Conservation (phyloP, 1,140 invertebrate species). For the Aleiodes sp. region DNA sequence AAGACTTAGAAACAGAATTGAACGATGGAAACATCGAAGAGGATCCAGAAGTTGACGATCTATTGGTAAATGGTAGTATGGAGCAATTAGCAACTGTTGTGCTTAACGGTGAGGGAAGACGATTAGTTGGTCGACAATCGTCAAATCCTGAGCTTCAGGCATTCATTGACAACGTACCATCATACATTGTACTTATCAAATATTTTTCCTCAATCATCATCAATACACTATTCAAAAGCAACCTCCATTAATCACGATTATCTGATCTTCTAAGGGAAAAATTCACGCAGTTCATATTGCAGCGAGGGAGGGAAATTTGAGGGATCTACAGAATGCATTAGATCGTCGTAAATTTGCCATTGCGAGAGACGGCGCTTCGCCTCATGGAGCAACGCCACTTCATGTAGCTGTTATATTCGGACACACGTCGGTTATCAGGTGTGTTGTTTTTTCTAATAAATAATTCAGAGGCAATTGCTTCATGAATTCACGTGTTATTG, state of each 20-base stretch:
- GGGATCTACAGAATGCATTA: constrained; percentile 84
- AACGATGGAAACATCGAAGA: constrained; percentile 49
- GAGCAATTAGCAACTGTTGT: constrained; percentile 89
- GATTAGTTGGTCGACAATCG: constrained; percentile 78
- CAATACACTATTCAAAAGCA: neutral
- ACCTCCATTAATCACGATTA: neutral
- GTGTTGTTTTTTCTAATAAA: neutral
- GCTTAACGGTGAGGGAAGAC: constrained; percentile 84
- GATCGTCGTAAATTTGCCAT: constrained; percentile 92
- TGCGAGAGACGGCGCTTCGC: constrained; percentile 80
- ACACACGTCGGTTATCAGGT: constrained; percentile 72
- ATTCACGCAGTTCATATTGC: constrained; percentile 88
- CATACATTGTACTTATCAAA: constrained; percentile 78
- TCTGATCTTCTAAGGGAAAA: constrained; percentile 74
- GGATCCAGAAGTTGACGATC: constrained; percentile 69
- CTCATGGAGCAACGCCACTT: constrained; percentile 89
- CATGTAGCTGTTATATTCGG: constrained; percentile 91
- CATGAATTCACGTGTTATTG: neutral
- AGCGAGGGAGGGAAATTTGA: constrained; percentile 84
- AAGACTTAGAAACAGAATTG: constrained; percentile 48
- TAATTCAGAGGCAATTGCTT: constrained; percentile 7
- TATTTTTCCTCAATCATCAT: neutral
- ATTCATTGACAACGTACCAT: constrained; percentile 89
- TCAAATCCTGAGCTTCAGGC: constrained; percentile 84
- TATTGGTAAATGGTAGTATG: constrained; percentile 82